Base-by-base conservation (phyloP, 2,888 invertebrate genomes). In the Macroteleia sp. region DNA sequence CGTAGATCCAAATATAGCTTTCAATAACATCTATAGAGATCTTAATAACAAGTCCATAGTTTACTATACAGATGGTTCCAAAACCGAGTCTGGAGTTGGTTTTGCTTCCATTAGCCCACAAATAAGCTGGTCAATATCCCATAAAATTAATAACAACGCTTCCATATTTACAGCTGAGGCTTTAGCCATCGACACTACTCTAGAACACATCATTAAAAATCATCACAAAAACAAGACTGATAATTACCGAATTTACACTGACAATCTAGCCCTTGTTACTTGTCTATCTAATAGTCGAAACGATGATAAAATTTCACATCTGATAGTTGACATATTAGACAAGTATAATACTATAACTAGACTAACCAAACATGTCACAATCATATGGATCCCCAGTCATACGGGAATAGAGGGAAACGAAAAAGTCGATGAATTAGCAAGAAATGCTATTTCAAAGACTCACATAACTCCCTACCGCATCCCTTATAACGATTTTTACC, bases 121-220 rank as follows among this genome's bases (percentile, higher is more conserved):
- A 25, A 5, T 25, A 5, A 25, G 6, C 25, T 25, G 25, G 25
- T 25, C 25, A 5, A 30, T 25, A 4, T 17, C 25, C 12, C 8
- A 1, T 12, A 36, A 25, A 36, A 46, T 61, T 9, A 3, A n/a
- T 3, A 14, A 61, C 10, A 6, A 36, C 0, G 22, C 62, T 3
- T 62, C 62, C 5, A 62, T 62, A 0, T 62, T 30, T 14, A 41
- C 62, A 1, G 41, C 41, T 10, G 41, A 62, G 28, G 50, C 50
- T 1, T 5, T 41, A 0, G 62, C 50, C 8, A 62, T 62, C 1
- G 3, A n/a, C 3, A 2, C 2, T 8, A 36, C 48, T 1, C 46
- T 61, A 8, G 12, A 48, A 12, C 12, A 22, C 12, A 36, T 48
- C 10, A 1, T 12, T 19, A 19, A 50, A 1, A 41, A 28, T 10